A percentile compares a stretch with the other conserved stretches of the same genome.
phyloP scores from a whole-genome alignment of 2,797 vertebrate species.

The Gymnoscopelus microlampas region DNA sequence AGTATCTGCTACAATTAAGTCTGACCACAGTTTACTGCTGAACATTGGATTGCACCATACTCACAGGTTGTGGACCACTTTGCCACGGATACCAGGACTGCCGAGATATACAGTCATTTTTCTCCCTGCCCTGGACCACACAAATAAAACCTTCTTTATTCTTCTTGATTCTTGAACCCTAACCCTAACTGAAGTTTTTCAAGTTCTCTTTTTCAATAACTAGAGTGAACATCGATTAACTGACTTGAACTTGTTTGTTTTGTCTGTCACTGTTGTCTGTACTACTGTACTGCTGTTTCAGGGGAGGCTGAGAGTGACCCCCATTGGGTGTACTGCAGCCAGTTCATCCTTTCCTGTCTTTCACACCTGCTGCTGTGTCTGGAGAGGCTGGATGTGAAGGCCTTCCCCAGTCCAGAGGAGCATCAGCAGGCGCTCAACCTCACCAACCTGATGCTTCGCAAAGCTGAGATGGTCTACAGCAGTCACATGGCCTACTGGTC shows the following conservation, averaged over 20 bases:
- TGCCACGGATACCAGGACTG: too few species aligned
- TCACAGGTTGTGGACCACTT: too few species aligned
- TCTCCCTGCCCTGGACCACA: too few species aligned
- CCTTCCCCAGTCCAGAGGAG: conserved; percentile 63
- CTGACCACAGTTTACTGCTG: too few species aligned
- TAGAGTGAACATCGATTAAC: neutral
- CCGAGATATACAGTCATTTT: too few species aligned
- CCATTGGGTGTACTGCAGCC: conserved; percentile 83
- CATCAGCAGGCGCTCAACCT: conserved; percentile 62
- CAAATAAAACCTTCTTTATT: too few species aligned
- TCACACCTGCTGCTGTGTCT: conserved; percentile 72
- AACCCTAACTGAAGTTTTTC: too few species aligned
- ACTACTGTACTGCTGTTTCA: conserved; percentile 38
- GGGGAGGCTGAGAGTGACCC: conserved; percentile 73
- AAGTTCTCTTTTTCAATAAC: too few species aligned
- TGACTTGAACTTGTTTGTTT: neutral
- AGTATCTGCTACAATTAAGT: too few species aligned
- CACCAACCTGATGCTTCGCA: conserved; percentile 72
- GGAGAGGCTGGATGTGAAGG: conserved; percentile 69
- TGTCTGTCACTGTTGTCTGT: conserved; percentile 1
- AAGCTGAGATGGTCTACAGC: conserved; percentile 78
- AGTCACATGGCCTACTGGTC: conserved; percentile 76
- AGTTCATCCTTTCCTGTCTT: conserved; percentile 77
- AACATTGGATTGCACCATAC: too few species aligned
- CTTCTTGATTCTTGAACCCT: too few species aligned